Evolutionary conservation across 2,888 invertebrate species (phyloP), one percentile per base, ranked within the genome.

Genomic region (Cephalotes varians): DNA sequence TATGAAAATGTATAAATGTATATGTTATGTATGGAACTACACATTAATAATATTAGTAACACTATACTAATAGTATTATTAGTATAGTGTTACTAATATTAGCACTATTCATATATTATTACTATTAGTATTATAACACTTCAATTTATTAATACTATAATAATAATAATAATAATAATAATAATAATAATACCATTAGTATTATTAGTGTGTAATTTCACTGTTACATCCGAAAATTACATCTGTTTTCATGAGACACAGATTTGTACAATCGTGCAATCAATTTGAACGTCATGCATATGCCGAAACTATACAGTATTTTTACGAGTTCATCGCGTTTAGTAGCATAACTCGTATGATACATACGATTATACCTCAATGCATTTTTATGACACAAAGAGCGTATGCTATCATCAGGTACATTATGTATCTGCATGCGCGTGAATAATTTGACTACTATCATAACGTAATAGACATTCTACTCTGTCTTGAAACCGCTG

Each of bases 221-320:
- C 18, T 58, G 31, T 2, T 34, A 31, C 9, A 56, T 31, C 0
- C n/a, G 9, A 62, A 74, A 49, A 74, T 60, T 62, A 62, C 81
- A 72, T 71, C 73, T 79, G 72, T 88, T 74, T 79, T 81, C 82
- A 83, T 74, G 82, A 84, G 82, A 86, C 51, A 80, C 87, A 87
- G 60, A 62, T 65, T 69, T 69, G 65, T 71, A 83, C 82, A 77
- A 76, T 83, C 40, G 51, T 28, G 76, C 76, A 81, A 88, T 88
- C 83, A 74, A 88, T 88, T 85, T 67, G 58, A 65, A 47, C 25
- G 34, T 64, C 31, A 18, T 76, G 54, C 74, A 56, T 49, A 74
- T 64, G 58, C 28, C 21, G 15, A 31, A 76, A 64, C 47, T 72
- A 40, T 34, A 79, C 60, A 62, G 47, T n/a, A 10, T 74, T 56